Evolutionary conservation across 2,888 invertebrate genomes (phyloP).

Genomic region (Acanthopleura granulata): DNA sequence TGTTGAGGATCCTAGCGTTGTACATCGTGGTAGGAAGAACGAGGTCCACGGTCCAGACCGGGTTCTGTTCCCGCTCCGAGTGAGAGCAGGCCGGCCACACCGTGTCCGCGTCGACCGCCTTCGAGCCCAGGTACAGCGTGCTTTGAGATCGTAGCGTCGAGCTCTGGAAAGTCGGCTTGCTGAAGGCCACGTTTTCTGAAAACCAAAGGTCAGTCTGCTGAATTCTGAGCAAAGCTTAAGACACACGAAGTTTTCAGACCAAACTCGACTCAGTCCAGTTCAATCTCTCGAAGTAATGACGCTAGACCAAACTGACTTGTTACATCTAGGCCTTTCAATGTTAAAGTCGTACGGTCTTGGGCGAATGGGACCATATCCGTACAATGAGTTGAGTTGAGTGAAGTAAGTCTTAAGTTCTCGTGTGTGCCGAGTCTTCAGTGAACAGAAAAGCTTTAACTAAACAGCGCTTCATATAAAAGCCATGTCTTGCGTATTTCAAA

Average conservation of each 20-base stretch:
- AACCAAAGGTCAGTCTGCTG: not conserved
- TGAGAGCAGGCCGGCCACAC: not conserved
- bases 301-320: not conserved
- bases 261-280: not conserved
- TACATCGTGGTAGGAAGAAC: not conserved
- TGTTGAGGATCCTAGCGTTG: not conserved
- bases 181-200: not conserved
- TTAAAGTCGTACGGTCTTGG: too few species aligned
- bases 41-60: conserved; percentile 5
- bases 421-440: too few species aligned
- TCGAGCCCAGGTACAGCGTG: not conserved
- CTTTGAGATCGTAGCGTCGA: not conserved
- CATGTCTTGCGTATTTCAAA: too few species aligned
- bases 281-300: not conserved
- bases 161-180: conserved; percentile 9
- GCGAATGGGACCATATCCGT: too few species aligned
- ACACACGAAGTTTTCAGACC: not conserved
- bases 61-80: not conserved
- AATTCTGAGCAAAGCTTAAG: not conserved
- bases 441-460: too few species aligned
- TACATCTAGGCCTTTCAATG: not conserved
- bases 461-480: too few species aligned
- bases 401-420: too few species aligned
- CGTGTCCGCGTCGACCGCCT: not conserved
- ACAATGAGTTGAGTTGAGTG: too few species aligned